Base-by-base conservation (phyloP, 2,888 invertebrate genomes). In the Poecilobothrus nobilitatus region DNA sequence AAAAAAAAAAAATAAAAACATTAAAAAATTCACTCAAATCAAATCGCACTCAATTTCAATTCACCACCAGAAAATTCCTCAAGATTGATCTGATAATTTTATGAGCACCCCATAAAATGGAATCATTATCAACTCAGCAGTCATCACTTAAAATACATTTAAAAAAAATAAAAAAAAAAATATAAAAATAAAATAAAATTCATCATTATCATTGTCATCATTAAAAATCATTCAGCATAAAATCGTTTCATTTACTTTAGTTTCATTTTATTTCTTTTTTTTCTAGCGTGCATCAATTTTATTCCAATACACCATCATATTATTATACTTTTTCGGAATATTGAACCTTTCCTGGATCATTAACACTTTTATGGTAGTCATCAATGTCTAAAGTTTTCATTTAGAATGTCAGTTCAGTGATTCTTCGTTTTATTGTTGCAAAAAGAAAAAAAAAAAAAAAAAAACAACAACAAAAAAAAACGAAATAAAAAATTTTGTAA, bases 61-160 rank as follows among this genome's bases (percentile, higher is more conserved):
- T 37, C 53, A 53, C 53, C 53, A 53, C 53, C n/a, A 53, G 53
- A 53, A 53, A 53, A 53, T 53, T 53, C 53, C 53, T 53, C 53
- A 53, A 53, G 53, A 53, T 53, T 53, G 53, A 53, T 53, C 53
- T n/a, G 53, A 53, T 53, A 53, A 53, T 53, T 53, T 53, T 53
- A 53, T 53, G 53, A 53, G 53, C 53, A 53, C 53, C 2, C 27
- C 53, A 53, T 53, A 18, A 53, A 53, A 53, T n/a, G n/a, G 7
- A 53, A 53, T 53, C 53, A 18, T 53, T 53, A 53, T 53, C 53
- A 53, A 53, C 53, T 53, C 18, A 53, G 7, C 53, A 53, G 53
- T 53, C 53, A 53, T 53, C 53, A 53, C 53, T 53, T 9, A 53
- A 53, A 53, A 53, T 37, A 37, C 37, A 37, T 10, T 8, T 10